Percentiles rank a stretch among this genome's conserved stretches.
Conservation (phyloP, 2,888 invertebrate genomes). For the Oligia fasciuncula region DNA sequence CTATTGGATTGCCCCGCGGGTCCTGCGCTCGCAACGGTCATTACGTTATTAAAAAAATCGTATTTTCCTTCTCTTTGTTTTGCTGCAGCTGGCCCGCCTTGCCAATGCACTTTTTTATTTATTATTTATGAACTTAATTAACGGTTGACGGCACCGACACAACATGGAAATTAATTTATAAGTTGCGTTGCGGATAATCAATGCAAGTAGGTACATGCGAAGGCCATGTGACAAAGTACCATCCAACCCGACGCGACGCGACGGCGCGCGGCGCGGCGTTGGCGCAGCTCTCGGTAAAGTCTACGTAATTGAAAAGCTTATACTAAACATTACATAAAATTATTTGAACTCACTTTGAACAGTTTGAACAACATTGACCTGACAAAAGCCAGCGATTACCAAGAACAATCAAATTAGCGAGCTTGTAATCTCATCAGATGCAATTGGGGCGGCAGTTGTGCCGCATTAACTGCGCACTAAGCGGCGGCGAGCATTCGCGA, state of each 20-base stretch:
- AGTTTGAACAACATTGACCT: conserved; percentile 33
- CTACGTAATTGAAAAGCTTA: conserved; percentile 23
- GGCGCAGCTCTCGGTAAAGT: conserved; percentile 2
- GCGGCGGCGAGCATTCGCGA: conserved; percentile 43
- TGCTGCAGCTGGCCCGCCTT: conserved; percentile 42
- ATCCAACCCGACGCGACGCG: neutral
- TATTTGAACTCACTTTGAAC: conserved; percentile 35
- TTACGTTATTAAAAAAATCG: conserved; percentile 78
- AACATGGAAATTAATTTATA: conserved; percentile 36
- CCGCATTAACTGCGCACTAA: conserved; percentile 45
- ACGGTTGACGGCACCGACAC: conserved; percentile 59
- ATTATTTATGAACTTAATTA: conserved; percentile 80
- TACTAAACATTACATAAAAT: conserved; percentile 28
- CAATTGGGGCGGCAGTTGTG: conserved; percentile 53
- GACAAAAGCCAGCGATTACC: conserved; percentile 36
- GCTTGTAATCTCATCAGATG: conserved; percentile 51
- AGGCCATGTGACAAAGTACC: neutral
- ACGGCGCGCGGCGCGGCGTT: neutral
- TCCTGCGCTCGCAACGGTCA: conserved; percentile 67
- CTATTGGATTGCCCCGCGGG: conserved; percentile 60
- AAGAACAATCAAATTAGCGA: conserved; percentile 64
- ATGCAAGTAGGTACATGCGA: neutral
- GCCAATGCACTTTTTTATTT: conserved; percentile 67
- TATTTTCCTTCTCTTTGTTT: conserved; percentile 72
- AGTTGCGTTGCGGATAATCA: conserved; percentile 24